Base-by-base conservation (phyloP, 64 coral and sea anemone species). In the Porites australiensis region DNA sequence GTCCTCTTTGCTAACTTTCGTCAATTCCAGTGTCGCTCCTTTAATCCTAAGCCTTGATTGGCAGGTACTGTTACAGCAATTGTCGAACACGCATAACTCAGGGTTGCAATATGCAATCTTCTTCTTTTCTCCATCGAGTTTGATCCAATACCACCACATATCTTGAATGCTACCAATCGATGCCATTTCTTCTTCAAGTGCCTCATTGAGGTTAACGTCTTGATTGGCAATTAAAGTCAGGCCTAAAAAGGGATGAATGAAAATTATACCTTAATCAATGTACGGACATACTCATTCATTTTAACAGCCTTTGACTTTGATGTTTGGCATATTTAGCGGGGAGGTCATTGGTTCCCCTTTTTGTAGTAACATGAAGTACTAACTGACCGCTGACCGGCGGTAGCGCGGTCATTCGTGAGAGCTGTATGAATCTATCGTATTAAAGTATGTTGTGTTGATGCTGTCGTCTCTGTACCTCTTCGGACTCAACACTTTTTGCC, bases 101-200 rank as follows among this genome's bases (percentile, higher is more conserved):
- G 44, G 27, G n/a, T 65, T 68, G 18, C 81, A 84, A 47, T 84
- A 51, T 10, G 13, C 81, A 9, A 84, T 51, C 64, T 49, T n/a
- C 47, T 18, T 0, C 22, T 84, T 68, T 50, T 4, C 19, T 19
- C 81, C 81, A 48, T 68, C 46, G 46, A 18, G 62, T 51, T 6
- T 14, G 8, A 84, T 84, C 19, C 44, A 49, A 18, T 49, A 84
- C 81, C 81, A 84, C 64, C 18, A 45, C 9, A n/a, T 52, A 18
- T 84, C 81, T 67, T 51, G 8, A 0, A 68, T 37, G 20, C 8
- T 6, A 22, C 51, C 19, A 48, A 18, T 18, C 11, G 81, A 84
- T 51, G 64, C 13, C 3, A 2, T 84, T 15, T 65, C 45, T 20
- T 37, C 27, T 20, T n/a, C 61, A 14, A 64, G 47, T 22, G 81